Conservation (phyloP, 2,113 vertebrate genomes). For the Sceloporus tristichus region DNA sequence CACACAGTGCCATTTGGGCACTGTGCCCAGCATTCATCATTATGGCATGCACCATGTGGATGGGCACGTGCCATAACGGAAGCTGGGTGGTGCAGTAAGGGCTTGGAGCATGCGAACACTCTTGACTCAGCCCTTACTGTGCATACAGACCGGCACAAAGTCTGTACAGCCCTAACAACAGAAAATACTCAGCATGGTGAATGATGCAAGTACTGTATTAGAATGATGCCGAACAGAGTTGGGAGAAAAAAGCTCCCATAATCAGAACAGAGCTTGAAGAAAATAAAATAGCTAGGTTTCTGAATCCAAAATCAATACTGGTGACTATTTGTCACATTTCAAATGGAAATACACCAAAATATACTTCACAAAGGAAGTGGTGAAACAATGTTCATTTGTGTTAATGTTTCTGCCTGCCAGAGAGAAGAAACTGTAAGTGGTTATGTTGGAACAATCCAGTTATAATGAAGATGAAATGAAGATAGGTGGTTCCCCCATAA, state of each 20-base stretch:
- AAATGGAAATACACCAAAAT: background rate
- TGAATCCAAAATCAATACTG: background rate
- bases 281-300: background rate
- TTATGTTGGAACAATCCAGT: background rate
- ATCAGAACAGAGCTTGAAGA: background rate
- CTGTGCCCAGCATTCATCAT: too few species aligned
- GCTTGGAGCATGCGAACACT: too few species aligned
- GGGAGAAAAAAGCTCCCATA: background rate
- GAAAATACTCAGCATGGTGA: background rate
- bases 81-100: too few species aligned
- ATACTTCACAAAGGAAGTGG: background rate
- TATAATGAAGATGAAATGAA: constrained; percentile 14
- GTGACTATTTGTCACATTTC: background rate
- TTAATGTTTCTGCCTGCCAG: background rate
- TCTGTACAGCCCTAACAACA: too few species aligned
- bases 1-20: too few species aligned
- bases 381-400: background rate
- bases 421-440: background rate
- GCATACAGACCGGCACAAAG: too few species aligned
- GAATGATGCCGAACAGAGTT: background rate
- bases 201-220: background rate
- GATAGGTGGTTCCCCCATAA: background rate
- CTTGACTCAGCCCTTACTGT: too few species aligned
- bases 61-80: too few species aligned
- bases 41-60: too few species aligned